phyloP scores from a whole-genome alignment of 64 coral and sea anemone species.

The Montipora foliosa region DNA sequence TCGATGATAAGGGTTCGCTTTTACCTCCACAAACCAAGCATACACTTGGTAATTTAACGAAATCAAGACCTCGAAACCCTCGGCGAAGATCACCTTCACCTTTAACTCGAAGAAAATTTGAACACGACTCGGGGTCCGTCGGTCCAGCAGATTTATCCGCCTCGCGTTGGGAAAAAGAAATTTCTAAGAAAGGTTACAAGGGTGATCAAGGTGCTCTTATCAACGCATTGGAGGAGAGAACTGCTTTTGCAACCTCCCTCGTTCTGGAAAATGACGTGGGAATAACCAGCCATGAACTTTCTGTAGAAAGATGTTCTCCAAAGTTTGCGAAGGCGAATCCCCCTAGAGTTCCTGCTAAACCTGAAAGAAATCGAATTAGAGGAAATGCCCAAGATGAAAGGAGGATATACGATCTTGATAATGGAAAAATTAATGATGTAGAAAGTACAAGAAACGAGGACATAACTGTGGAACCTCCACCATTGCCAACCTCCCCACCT shows the following conservation, averaged over 20 bases:
- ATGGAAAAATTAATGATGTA: not conserved
- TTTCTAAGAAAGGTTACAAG: not conserved
- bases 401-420: not conserved
- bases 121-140: not conserved
- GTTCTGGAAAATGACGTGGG: constrained; percentile 11
- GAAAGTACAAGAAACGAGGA: not conserved
- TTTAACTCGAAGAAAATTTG: constrained; percentile 48
- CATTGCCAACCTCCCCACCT: constrained; percentile 14
- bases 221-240: constrained; percentile 6
- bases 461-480: not conserved
- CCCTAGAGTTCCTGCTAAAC: constrained; percentile 15
- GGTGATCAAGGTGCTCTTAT: not conserved
- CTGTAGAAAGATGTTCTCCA: not conserved
- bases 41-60: constrained; percentile 63
- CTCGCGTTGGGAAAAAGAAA: not conserved
- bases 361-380: not conserved
- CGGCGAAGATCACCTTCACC: constrained; percentile 40
- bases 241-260: not conserved
- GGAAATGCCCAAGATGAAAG: not conserved
- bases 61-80: constrained; percentile 59
- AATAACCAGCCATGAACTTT: not conserved
- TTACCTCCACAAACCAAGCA: constrained; percentile 34
- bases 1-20: constrained; percentile 33
- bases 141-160: not conserved
- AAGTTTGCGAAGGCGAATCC: not conserved